Evolutionary conservation across 2,113 vertebrate genomes (phyloP), one percentile per base, ranked within the genome.

Genomic region (Symphodus melops): DNA sequence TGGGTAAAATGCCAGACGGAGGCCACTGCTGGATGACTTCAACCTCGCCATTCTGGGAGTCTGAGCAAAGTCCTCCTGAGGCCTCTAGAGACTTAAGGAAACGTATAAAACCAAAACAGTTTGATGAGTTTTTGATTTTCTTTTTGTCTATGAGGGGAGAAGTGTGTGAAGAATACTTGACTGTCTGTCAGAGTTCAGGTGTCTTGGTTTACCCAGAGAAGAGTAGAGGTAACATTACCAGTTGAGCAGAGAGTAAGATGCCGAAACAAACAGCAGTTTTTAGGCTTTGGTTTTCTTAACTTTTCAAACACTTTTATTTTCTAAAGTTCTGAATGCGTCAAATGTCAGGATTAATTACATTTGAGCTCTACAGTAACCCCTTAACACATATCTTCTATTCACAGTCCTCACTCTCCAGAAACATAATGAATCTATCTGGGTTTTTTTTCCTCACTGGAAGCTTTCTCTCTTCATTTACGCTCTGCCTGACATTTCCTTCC

Each of bases 1-100:
- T 84, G 90, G 93, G 91, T 93, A 86, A 89, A 92, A 93, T 91
- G 93, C 90, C 92, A 94, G 92, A 92, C 92, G 82, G 88, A 89
- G 89, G 86, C 85, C 84, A 85, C 81, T 90, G 88, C 92, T 88
- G 91, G 89, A 92, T 91, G 92, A 92, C 91, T 93, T 82, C 58
- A 51, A 87, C 87, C 71, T 85, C 63, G 21, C 77, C 81, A 66
- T 51, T 44, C 82, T 83, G 72, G 78, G 79, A 83, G 82, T 87
- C 74, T 64, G 57, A 83, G 88, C 79, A 48, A 76, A 85, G 85
- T 85, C 80, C 53, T 87, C 85, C 79, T 56, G 17, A 41, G 79
- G 83, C 83, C 89, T 83, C 66, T 20, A 8, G 74, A 79, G 88
- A 83, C 53, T 77, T 63, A n/a, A 42, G 79, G 59, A 79, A 83